Base-by-base conservation (phyloP, 2,113 vertebrate genomes). In the Polypterus senegalus region DNA sequence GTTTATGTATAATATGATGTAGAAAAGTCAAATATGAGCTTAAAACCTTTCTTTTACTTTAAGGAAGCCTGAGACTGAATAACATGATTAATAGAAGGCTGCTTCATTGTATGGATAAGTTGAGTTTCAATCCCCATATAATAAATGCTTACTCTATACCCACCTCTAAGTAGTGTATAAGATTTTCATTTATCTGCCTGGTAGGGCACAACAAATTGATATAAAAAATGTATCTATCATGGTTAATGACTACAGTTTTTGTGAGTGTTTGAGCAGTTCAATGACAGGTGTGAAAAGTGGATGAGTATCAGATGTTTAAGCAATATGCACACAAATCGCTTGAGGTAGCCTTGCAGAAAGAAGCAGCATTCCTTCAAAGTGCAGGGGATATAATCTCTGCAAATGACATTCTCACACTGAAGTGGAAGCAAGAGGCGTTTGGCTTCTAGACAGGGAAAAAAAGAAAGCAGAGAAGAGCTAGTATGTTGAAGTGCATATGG, bases 401-500 rank as follows among this genome's bases (percentile, higher is more conserved):
- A 86, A 79, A 87, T 85, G 85, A 88, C 82, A 88, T 65, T 79
- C 85, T 81, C 83, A 79, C 83, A 78, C 79, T 81, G 74, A 81
- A 83, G 70, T 80, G 83, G 86, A 87, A 85, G 87, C 80, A 76
- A 51, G 75, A 83, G 76, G 84, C 85, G 86, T 88, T 89, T 89
- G 86, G 63, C 84, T 85, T 82, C 87, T 87, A 84, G 79, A 81
- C 86, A 88, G 87, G 85, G 88, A 86, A 89, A 47, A 54, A 44
- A 54, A 54, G 7, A 49, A 86, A 89, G 27, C 47, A 44, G 48
- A 54, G 7, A 49, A 51, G 57, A 47, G 56, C 9, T 27, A 27
- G 83, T 79, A 83, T 82, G 85, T 85, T 87, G 78, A 79, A 83
- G 83, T 91, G 82, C 91, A 92, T 92, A 94, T 92, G 93, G 88